Evolutionary conservation across 1,140 invertebrate genomes (phyloP), one percentile per base, ranked within the genome.

Genomic region (Lepidurus arcticus): DNA sequence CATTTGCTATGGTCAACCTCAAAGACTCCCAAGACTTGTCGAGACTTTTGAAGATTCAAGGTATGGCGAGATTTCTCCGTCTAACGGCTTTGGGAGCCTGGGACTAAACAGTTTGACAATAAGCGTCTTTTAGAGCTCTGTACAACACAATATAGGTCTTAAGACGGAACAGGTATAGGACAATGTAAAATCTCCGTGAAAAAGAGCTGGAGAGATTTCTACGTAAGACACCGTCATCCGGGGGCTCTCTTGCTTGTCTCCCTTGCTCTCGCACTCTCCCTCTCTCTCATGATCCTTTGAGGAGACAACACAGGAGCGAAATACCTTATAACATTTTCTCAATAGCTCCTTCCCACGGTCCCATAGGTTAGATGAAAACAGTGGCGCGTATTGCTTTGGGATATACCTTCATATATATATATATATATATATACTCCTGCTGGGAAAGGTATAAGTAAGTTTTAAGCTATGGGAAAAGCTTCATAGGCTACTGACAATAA

Each of bases 201-300:
- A 65, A 65, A 65, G 53, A 65, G 53, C 53, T 65, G 7, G 21
- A 65, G 21, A 65, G 53, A 65, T 65, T 65, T 65, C 53, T 65
- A 16, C 53, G 16, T 21, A 65, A 65, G 53, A 65, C 53, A 65
- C 53, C 34, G 21, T 21, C 53, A 16, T 65, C 53, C 21, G 21
- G 53, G 53, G 13, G 21, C n/a, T n/a, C n/a, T n/a, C n/a, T n/a
- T n/a, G n/a, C n/a, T n/a, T 13, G 53, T 65, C 53, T 65, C 53
- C 5, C n/a, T 21, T 4, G 2, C 34, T 34, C 4, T 3, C 34
- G 4, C 34, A 4, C 34, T 65, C 53, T 65, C 34, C n/a, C 53
- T 65, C 53, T 65, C 53, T n/a, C 53, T n/a, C 53, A 65, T 13
- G 21, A 65, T 13, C 53, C 8, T 65, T 65, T 65, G 53, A 65